Evolutionary conservation across 2,888 invertebrate genomes (phyloP).

Genomic region (Alitta virens): DNA sequence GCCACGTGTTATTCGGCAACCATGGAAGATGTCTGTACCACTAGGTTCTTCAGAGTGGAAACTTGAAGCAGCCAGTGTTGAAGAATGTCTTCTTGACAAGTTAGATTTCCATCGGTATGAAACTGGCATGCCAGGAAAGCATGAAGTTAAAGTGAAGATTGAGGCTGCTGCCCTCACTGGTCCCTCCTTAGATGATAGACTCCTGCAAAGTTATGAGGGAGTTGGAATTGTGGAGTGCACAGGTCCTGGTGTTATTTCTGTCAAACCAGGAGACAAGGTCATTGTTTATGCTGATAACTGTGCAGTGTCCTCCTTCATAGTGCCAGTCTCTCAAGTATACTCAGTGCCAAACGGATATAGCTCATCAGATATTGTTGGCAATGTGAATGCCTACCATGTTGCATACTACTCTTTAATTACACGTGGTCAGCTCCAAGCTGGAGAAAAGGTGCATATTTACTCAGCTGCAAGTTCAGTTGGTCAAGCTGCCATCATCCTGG

Average conservation of each 20-base stretch:
- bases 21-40: not conserved
- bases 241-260: not conserved
- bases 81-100: not conserved
- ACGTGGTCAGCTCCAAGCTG: not conserved
- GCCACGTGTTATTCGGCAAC: not conserved
- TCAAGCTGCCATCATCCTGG: slow-evolving; percentile 1
- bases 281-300: slow-evolving; percentile 5
- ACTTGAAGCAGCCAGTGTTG: not conserved
- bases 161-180: not conserved
- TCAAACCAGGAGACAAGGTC: slow-evolving; percentile 5
- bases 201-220: not conserved
- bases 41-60: not conserved
- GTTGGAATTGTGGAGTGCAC: slow-evolving; percentile 4
- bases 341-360: not conserved
- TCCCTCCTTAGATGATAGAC: not conserved
- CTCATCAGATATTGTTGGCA: not conserved
- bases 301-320: not conserved
- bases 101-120: not conserved
- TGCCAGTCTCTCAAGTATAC: not conserved
- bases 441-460: not conserved
- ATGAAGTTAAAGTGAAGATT: not conserved
- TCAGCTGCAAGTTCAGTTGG: not conserved
- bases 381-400: not conserved
- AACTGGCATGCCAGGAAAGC: not conserved
- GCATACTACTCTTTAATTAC: not conserved